Base-by-base conservation (phyloP, 2,888 invertebrate genomes). In the Tetranychus truncatus region DNA sequence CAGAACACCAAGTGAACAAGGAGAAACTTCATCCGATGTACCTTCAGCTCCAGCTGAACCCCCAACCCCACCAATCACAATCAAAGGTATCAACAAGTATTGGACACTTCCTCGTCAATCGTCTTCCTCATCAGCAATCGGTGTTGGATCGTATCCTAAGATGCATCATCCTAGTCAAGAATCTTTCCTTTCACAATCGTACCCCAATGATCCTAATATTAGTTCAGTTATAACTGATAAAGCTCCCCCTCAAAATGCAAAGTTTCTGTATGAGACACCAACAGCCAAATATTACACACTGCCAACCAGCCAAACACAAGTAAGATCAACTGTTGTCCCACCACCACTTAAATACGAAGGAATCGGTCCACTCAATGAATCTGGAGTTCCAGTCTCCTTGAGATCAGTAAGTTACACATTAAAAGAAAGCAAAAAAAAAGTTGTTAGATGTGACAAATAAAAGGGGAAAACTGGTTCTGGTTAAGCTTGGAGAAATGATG, bases 261-360 rank as follows among this genome's bases (percentile, higher is more conserved):
- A 73, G 46, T 74, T 76, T 46, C 20, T 76, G 15, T 76, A 76
- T 55, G 76, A 76, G 74, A 76, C 75, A 11, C 72, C 71, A 21
- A 45, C 66, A 9, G 46, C 75, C 11, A 76, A 76, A 66, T 76
- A 66, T 45, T 76, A 73, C 34, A 75, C 76, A 45, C 21, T 76
- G 44, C 76, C 76, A 67, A 65, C 21, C 8, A 45, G 18, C 15
- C 66, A 66, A 15, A 66, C 66, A 18, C 3, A 65, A 66, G 18
- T 20, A 66, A 7, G n/a, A 20, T 24, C 20, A 24, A 71, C 9
- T 18, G 21, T 76, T 24, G 76, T 78, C 15, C 77, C 77, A 21
- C 78, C 78, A n/a, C 78, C 78, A 55, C 77, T 77, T 3, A 79
- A 78, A 72, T 78, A 77, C 73, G 79, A 79, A 74, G 78, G 78